phyloP scores from a whole-genome alignment of 2,888 invertebrate genomes.

The Herminia tarsipennalis region DNA sequence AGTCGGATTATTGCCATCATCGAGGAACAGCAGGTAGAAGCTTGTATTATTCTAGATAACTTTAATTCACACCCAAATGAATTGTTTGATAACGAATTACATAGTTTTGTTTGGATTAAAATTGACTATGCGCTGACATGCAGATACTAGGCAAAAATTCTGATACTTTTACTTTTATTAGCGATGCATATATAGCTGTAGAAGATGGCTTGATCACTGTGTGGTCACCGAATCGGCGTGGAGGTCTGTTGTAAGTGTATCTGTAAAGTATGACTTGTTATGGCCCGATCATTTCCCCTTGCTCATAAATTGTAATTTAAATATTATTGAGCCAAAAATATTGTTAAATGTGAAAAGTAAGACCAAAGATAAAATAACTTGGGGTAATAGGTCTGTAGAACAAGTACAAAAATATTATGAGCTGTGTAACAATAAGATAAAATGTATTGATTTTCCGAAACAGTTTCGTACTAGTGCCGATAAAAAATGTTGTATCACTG shows the following conservation, averaged over 20 bases:
- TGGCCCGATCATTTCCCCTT: too few species aligned
- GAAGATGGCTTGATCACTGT: background rate
- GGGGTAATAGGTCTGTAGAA: background rate
- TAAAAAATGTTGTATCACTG: background rate
- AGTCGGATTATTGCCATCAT: background rate
- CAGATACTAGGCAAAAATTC: too few species aligned
- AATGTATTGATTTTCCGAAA: background rate
- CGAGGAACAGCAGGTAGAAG: background rate
- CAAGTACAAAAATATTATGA: background rate
- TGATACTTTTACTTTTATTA: too few species aligned
- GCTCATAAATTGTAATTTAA: background rate
- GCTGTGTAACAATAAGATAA: background rate
- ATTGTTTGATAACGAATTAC: background rate
- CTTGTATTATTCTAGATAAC: background rate
- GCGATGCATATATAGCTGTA: background rate
- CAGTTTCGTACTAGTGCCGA: background rate
- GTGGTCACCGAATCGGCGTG: background rate
- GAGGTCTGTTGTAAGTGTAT: background rate
- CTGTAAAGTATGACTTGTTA: background rate
- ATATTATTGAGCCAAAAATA: background rate
- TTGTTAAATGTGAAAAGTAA: background rate
- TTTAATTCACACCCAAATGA: background rate
- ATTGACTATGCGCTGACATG: too few species aligned
- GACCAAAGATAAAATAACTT: background rate
- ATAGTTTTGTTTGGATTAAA: background rate